Conservation (phyloP, 2,797 vertebrate species). For the Rhabdomys pumilio region DNA sequence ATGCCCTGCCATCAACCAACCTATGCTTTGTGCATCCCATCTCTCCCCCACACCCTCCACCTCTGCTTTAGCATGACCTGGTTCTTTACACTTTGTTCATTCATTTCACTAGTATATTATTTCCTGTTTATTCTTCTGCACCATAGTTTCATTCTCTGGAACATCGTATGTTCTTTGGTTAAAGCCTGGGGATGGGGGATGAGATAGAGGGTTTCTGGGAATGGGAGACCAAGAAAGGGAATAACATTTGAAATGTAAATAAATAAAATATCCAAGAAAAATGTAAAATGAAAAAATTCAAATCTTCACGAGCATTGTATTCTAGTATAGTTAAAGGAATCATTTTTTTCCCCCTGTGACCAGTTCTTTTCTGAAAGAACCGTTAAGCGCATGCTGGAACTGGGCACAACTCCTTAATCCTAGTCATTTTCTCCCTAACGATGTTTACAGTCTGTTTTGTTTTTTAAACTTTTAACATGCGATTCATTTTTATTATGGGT, state of each 20-base stretch:
- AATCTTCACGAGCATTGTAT: constrained; percentile 30
- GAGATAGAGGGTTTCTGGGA: too few relatives aligned
- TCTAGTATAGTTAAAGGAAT: constrained; percentile 19
- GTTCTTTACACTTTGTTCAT: constrained; percentile 21
- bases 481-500: background rate
- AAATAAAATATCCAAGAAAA: too few relatives aligned
- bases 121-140: constrained; percentile 3
- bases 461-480: background rate
- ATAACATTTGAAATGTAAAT: too few relatives aligned
- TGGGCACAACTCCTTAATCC: background rate
- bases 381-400: background rate
- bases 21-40: background rate
- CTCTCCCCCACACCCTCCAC: too few relatives aligned
- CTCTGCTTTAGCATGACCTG: background rate
- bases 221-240: too few relatives aligned
- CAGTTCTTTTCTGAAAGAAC: background rate
- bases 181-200: background rate
- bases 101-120: background rate
- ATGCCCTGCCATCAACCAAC: background rate
- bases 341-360: background rate
- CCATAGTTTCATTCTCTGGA: background rate
- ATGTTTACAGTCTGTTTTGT: background rate
- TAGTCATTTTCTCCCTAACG: background rate
- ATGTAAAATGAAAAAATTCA: background rate
- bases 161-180: background rate